Percentiles rank a stretch among this genome's conserved stretches.
These are phyloP conservation scores for Callosobruchus maculatus DNA, from an alignment of 2,888 invertebrate species.

Conservation along the genomic window DNA sequence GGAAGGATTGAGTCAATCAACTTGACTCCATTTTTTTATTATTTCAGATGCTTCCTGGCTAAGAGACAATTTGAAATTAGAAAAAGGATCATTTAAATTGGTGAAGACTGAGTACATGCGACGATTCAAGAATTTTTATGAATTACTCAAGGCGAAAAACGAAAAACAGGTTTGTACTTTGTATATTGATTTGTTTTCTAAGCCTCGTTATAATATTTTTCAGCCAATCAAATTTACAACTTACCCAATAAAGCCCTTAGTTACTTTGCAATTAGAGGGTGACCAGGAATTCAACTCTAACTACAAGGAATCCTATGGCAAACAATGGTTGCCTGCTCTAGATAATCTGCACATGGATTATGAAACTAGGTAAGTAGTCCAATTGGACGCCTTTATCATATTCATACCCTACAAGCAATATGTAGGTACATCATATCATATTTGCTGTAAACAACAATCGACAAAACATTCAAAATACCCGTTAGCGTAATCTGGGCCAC, in stretches of 20 bases:
- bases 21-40: too few relatives aligned
- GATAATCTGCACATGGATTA: background rate
- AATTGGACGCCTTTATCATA: background rate
- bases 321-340: constrained; percentile 22
- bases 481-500: too few relatives aligned
- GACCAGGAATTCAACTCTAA: constrained; percentile 40
- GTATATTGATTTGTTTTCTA: too few relatives aligned
- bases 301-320: constrained; percentile 36
- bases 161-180: constrained; percentile 6
- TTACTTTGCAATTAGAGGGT: constrained; percentile 45
- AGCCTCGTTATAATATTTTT: too few relatives aligned
- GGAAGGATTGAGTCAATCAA: too few relatives aligned
- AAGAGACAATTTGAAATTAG: constrained; percentile 40
- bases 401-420: too few relatives aligned
- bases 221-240: constrained; percentile 22
- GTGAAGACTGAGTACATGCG: constrained; percentile 45
- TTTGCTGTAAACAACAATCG: too few relatives aligned
- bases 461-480: too few relatives aligned
- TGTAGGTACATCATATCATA: too few relatives aligned
- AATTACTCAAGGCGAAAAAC: constrained; percentile 10
- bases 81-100: constrained; percentile 41
- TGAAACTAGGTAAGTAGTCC: background rate
- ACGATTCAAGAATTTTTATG: constrained; percentile 36
- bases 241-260: constrained; percentile 25
- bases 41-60: constrained; percentile 18